Evolutionary conservation across 2,888 invertebrate species (phyloP).

Genomic region (Eupithecia abbreviata): DNA sequence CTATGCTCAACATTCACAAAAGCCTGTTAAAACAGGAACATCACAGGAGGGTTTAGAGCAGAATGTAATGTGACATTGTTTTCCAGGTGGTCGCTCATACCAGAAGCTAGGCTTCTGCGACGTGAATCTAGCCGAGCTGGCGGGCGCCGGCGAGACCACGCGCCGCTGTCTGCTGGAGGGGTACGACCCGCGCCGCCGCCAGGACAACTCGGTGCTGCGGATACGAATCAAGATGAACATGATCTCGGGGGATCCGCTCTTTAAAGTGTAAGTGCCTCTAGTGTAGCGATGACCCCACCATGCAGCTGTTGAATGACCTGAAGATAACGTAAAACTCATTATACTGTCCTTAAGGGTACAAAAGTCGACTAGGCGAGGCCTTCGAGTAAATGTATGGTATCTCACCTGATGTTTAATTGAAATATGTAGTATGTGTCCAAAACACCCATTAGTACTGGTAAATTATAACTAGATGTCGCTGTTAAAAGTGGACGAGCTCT

Average conservation of each 20-base stretch:
- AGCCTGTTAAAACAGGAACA: background rate
- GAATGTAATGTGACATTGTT: background rate
- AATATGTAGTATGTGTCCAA: too few species aligned
- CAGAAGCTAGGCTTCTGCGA: slow-evolving; percentile 99
- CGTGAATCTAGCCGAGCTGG: slow-evolving; percentile 98
- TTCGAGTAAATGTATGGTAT: too few species aligned
- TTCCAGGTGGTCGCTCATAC: slow-evolving; percentile 89
- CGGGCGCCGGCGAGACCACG: slow-evolving; percentile 94
- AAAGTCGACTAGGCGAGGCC: too few species aligned
- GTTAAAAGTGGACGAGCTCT: too few species aligned
- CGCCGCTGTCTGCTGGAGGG: slow-evolving; percentile 97
- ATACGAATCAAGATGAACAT: slow-evolving; percentile 96
- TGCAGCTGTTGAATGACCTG: background rate
- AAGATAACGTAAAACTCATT: background rate
- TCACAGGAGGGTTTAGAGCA: background rate
- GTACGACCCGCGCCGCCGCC: slow-evolving; percentile 95
- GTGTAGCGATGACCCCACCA: background rate
- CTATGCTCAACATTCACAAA: background rate
- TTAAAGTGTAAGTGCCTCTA: slow-evolving; percentile 93
- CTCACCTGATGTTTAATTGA: too few species aligned
- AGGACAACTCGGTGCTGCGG: slow-evolving; percentile 98
- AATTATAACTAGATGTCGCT: too few species aligned
- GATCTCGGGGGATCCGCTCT: slow-evolving; percentile 97
- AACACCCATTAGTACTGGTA: too few species aligned
- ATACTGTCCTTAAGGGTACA: background rate